Conservation (phyloP, 1,140 invertebrate genomes). For the Venturia canescens region DNA sequence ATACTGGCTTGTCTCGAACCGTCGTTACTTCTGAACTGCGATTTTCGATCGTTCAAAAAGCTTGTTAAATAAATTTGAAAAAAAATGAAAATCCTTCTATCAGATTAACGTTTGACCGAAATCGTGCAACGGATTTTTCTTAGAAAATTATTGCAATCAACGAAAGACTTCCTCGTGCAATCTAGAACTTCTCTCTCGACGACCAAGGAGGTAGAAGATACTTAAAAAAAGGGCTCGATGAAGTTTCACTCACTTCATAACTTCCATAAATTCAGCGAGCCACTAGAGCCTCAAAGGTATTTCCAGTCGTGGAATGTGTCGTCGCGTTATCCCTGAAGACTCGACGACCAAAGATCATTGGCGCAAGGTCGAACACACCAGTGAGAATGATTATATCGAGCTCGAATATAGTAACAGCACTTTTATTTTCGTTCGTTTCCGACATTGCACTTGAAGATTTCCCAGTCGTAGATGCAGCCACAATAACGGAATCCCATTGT, state of each 20-base stretch:
- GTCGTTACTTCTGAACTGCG: too few relatives aligned
- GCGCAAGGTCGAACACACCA: slow-evolving; percentile 50
- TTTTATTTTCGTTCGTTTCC: slow-evolving; percentile 59
- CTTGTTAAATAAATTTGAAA: too few relatives aligned
- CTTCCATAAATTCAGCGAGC: background rate
- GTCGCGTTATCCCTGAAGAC: background rate
- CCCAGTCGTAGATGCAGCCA: background rate
- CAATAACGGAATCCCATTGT: background rate
- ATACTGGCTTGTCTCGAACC: too few relatives aligned
- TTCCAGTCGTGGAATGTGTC: background rate
- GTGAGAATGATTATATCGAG: background rate
- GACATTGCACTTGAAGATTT: background rate
- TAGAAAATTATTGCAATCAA: too few relatives aligned
- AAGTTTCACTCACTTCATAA: background rate
- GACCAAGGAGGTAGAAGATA: background rate
- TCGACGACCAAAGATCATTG: slow-evolving; percentile 59
- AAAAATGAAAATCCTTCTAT: too few relatives aligned
- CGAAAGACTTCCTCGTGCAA: too few relatives aligned
- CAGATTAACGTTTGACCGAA: too few relatives aligned
- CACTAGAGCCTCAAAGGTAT: too few relatives aligned
- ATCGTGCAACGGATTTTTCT: too few relatives aligned
- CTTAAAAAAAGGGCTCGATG: background rate
- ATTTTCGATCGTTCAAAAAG: too few relatives aligned
- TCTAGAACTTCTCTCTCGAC: too few relatives aligned
- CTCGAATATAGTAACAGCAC: slow-evolving; percentile 48